Evolutionary conservation across 2,113 vertebrate species (phyloP), one percentile per base, ranked within the genome.

Genomic region (Thunnus thynnus): DNA sequence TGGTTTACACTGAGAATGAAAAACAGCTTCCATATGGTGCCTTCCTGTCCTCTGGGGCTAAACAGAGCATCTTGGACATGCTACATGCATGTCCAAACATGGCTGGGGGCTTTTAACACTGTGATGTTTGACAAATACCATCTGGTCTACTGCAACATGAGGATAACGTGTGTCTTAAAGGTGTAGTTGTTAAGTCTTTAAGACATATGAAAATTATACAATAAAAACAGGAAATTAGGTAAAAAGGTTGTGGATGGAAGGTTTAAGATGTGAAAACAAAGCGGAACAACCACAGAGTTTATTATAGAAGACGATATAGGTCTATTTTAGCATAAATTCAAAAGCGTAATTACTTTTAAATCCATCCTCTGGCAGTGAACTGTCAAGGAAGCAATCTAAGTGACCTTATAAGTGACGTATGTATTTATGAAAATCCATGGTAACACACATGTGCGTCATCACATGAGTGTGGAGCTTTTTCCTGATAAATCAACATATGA

Each of bases 31-130:
- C 81, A 79, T 65, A 75, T 78, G 82, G 54, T 61, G 52, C 47
- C 54, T 72, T 69, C 46, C 44, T 54, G 48, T 30, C 57, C 22
- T 87, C 13, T 58, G 18, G 20, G 36, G 56, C 2, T 13, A 62
- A 63, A 47, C 25, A n/a, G 7, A 64, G 36, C 72, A 70, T 84
- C 68, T 58, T 76, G 50, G 57, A 67, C 72, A 76, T 63, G 61
- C 54, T 66, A 72, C 70, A 81, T 75, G 76, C 63, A 91, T 74
- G 84, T 92, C 79, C 78, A 86, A 87, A 83, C 75, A 88, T 18
- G 60, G 16, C 72, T 17, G 55, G 61, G 36, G 18, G 54, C 52
- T 74, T 58, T 46, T 76, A 67, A 50, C 48, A 27, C 64, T 7
- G 56, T 16, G 48, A 13, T 4, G 22, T 71, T 75, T 91, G 76